Base-by-base conservation (phyloP, 2,888 invertebrate genomes). In the Zygogramma bicolorata region DNA sequence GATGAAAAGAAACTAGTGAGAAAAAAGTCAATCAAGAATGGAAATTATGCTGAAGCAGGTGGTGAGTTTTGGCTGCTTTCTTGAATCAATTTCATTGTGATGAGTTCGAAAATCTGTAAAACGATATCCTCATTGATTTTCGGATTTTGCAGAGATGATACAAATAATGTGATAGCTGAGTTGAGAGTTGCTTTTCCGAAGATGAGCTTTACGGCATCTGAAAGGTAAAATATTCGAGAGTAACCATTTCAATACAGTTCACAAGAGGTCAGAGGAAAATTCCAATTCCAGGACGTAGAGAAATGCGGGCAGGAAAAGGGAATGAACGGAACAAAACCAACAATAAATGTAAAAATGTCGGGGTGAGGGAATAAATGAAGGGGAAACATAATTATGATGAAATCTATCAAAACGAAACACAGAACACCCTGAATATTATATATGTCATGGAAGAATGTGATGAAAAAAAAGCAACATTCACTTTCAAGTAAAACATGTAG, bases 121-220 rank as follows among this genome's bases (percentile, higher is more conserved):
- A 84, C 84, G 29, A 89, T 81, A 80, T 89, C 89, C 73, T 86
- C 82, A 79, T 89, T 89, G 61, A 89, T 87, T 75, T 86, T 88
- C 70, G 85, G 84, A 49, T 84, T 83, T 81, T 88, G 87, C 20
- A 88, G 81, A 0, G 89, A 88, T 42, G 82, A 84, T 27, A 89
- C 80, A 20, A 89, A 80, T 70, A 89, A 85, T 70, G 81, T 82
- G 0, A 88, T 57, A 46, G 87, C 86, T 65, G 79, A 77, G 65
- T 72, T 72, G 8, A 86, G 77, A 18, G 86, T 86, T 0, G 85
- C 82, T 61, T 86, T 85, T 2, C 88, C 88, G 67, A 89, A 82
- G 73, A 87, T 73, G 71, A 84, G 80, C 74, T 85, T 83, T 7
- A 83, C 29, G 65, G 72, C 74, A 78, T 81, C 86, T 86, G 71